Evolutionary conservation across 2,113 vertebrate species (phyloP), one percentile per base, ranked within the genome.

Genomic region (Neodontobutis hainanensis): DNA sequence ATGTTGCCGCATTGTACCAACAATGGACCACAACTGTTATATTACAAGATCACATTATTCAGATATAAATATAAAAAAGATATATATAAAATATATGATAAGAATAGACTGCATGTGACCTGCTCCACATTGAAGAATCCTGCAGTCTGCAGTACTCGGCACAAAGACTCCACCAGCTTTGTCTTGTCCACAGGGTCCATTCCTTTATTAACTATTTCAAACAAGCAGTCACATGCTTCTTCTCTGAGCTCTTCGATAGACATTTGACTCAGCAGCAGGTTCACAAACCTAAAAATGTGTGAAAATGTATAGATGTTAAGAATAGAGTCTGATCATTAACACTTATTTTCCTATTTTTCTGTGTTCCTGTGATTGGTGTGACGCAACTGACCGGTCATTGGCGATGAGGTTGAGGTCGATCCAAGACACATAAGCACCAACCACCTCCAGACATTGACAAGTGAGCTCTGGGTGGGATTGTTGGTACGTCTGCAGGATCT

Each of bases 131-230:
- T 96, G 92, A 98, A 99, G 93, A 99, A 97, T 0, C 97, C 97
- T 4, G 96, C 96, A 62, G 95, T 93, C 91, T 96, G 95, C 75
- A 99, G 92, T 0, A 99, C 96, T 76, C 89, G 95, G 89, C 95
- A 96, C 69, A 99, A 93, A 57, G 96, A 97, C 86, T 99, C 96
- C 80, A 99, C 95, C 88, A 99, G 91, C 79, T 99, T 98, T 86
- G 96, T 99, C 90, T 99, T 99, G 77, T 99, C 97, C 68, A 93
- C 89, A 9, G 97, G 97, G 81, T 99, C 97, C 97, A 99, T 99
- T 63, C 97, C 97, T 81, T 99, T 99, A 92, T 98, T 98, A 88
- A 99, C 85, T 58, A 99, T 97, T 90, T 99, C 97, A 90, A 95
- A 97, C 85, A 99, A 93, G 89, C 97, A 99, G 85, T 99, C 97